phyloP scores from a whole-genome alignment of 2,797 vertebrate species.

The Leptoclinus maculatus region DNA sequence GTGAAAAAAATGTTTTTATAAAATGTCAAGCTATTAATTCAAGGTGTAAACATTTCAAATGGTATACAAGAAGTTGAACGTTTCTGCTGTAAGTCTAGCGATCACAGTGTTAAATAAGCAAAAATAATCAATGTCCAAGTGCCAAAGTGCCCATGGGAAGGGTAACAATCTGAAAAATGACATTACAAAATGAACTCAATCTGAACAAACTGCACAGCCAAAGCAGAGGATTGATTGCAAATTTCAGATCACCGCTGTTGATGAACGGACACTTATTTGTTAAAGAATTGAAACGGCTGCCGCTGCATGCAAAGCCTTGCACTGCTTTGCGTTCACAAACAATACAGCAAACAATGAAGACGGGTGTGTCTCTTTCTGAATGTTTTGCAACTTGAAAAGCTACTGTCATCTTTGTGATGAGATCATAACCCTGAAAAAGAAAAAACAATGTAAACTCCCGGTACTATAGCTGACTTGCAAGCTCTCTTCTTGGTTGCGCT shows the following conservation, averaged over 20 bases:
- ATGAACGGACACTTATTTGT: background rate
- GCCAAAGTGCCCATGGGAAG: background rate
- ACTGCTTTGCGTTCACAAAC: background rate
- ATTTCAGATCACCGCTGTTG: background rate
- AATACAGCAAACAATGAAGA: slow-evolving; percentile 2
- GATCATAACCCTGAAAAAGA: slow-evolving; percentile 24
- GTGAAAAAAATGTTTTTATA: background rate
- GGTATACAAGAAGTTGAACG: no score
- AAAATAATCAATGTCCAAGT: background rate
- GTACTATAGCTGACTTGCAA: slow-evolving; percentile 26
- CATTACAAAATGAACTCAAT: background rate
- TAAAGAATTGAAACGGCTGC: slow-evolving; percentile 3
- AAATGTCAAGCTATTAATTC: background rate
- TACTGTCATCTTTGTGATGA: slow-evolving; percentile 22
- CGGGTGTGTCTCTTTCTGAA: background rate
- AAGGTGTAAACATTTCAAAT: background rate
- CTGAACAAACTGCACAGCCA: background rate
- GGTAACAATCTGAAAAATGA: background rate
- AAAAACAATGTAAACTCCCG: slow-evolving; percentile 28
- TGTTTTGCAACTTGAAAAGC: slow-evolving; percentile 6
- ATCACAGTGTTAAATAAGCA: background rate
- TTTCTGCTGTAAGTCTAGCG: background rate
- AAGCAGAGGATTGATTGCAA: background rate
- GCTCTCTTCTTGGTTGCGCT: background rate
- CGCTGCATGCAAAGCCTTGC: background rate